A percentile compares a stretch with the other conserved stretches of the same genome.
Conservation (phyloP, 2,113 vertebrate genomes). For the Gambusia holbrooki region DNA sequence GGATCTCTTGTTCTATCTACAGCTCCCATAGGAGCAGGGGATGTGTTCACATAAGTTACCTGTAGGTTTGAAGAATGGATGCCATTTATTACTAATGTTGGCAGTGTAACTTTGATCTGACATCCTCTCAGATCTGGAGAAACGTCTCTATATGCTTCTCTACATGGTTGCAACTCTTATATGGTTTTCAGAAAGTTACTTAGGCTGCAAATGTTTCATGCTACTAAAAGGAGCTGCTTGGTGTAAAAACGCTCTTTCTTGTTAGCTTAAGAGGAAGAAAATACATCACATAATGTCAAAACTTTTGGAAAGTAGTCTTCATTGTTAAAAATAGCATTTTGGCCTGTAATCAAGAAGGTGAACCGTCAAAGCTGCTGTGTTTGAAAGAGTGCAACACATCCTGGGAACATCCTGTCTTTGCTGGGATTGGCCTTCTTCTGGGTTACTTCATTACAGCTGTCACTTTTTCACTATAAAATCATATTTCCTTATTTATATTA, state of each 20-base stretch:
- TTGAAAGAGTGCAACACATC: not conserved
- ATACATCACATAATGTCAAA: not conserved
- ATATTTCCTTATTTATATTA: not conserved
- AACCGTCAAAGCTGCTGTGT: not conserved
- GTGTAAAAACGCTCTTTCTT: not conserved
- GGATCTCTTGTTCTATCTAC: not conserved
- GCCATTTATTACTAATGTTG: too few species aligned
- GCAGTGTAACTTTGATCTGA: too few species aligned
- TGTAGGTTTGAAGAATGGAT: too few species aligned
- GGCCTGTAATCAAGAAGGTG: not conserved
- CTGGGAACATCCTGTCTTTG: conserved; percentile 8
- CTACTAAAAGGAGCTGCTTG: too few species aligned
- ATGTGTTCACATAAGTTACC: not conserved
- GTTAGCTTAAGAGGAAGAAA: not conserved
- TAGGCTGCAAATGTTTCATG: too few species aligned
- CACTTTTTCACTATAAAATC: not conserved
- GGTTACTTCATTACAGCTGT: not conserved
- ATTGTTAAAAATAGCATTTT: not conserved
- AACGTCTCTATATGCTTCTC: too few species aligned
- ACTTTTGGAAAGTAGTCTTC: not conserved
- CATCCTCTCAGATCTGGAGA: too few species aligned
- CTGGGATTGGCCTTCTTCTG: not conserved
- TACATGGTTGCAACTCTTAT: too few species aligned
- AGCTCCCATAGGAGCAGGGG: not conserved
- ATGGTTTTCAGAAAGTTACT: too few species aligned